These are phyloP conservation scores for Dicyrtomina minuta DNA, from an alignment of 2,888 invertebrate species.

Conservation along the genomic window DNA sequence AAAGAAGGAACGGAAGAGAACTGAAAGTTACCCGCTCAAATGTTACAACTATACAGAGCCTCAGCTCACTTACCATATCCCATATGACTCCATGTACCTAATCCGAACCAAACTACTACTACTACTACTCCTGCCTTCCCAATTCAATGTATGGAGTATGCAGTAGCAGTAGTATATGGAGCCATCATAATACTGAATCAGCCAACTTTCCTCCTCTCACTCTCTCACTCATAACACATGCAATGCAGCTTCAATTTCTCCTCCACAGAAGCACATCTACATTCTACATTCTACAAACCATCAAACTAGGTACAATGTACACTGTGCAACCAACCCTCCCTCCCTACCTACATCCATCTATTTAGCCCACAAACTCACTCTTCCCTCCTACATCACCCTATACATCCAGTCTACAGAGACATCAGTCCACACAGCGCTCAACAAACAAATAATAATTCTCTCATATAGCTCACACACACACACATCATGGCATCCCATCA, in stretches of 20 bases:
- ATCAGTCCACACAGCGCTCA: too few relatives aligned
- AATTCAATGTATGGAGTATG: too few relatives aligned
- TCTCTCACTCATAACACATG: constrained; percentile 29
- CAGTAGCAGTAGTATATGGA: too few relatives aligned
- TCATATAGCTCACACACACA: too few relatives aligned
- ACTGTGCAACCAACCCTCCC: constrained; percentile 1
- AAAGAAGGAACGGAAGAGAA: constrained; percentile 12
- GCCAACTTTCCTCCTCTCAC: constrained; percentile 11
- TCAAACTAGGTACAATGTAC: not conserved
- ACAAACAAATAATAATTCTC: too few relatives aligned
- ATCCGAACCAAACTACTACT: not conserved
- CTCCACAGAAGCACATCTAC: too few relatives aligned
- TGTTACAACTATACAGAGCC: not conserved
- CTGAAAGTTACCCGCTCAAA: constrained; percentile 5
- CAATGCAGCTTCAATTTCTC: constrained; percentile 27
- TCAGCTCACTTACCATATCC: not conserved
- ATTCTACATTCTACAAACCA: constrained; percentile 9
- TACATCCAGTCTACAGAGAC: too few relatives aligned
- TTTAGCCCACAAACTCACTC: constrained; percentile 33
- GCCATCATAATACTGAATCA: not conserved
- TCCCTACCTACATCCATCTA: constrained; percentile 20
- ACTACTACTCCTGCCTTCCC: too few relatives aligned
- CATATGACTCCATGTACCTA: too few relatives aligned
- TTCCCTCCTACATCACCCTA: too few relatives aligned
- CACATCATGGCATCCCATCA: too few relatives aligned